phyloP scores from a whole-genome alignment of 2,888 invertebrate species.

The Leptopilina myrica region DNA sequence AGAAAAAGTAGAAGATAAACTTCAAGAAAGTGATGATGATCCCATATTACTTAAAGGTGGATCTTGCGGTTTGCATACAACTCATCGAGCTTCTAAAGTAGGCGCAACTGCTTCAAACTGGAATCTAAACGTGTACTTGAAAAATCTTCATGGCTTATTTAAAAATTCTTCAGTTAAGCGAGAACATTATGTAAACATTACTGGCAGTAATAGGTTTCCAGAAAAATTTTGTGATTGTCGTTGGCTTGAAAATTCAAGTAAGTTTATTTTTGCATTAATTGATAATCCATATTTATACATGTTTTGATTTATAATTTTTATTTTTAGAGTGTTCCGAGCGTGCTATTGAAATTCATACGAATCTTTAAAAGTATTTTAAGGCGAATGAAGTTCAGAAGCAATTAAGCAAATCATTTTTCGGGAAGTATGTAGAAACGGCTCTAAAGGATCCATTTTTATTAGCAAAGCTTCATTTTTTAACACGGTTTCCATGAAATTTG shows the following conservation, averaged over 20 bases:
- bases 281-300: no score
- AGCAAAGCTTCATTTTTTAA: conserved; percentile 40
- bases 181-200: conserved; percentile 29
- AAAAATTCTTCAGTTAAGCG: conserved; percentile 42
- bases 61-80: conserved; percentile 42
- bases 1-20: conserved; percentile 32
- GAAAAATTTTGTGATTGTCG: conserved; percentile 41
- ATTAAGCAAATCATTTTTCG: not conserved
- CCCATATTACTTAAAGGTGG: conserved; percentile 41
- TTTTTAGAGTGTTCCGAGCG: no score
- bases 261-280: not conserved
- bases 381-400: conserved; percentile 5
- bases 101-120: conserved; percentile 30
- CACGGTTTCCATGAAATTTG: conserved; percentile 28
- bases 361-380: not conserved
- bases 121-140: conserved; percentile 34
- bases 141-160: conserved; percentile 42
- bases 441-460: conserved; percentile 42
- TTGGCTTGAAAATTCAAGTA: conserved; percentile 42
- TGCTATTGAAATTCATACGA: not conserved
- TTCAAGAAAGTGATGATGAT: conserved; percentile 25
- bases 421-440: not conserved
- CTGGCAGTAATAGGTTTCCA: conserved; percentile 28
- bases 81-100: conserved; percentile 39
- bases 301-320: no score